A percentile compares a stretch with the other conserved stretches of the same genome.
phyloP scores from a whole-genome alignment of 2,888 invertebrate genomes.

The Timema podura region DNA sequence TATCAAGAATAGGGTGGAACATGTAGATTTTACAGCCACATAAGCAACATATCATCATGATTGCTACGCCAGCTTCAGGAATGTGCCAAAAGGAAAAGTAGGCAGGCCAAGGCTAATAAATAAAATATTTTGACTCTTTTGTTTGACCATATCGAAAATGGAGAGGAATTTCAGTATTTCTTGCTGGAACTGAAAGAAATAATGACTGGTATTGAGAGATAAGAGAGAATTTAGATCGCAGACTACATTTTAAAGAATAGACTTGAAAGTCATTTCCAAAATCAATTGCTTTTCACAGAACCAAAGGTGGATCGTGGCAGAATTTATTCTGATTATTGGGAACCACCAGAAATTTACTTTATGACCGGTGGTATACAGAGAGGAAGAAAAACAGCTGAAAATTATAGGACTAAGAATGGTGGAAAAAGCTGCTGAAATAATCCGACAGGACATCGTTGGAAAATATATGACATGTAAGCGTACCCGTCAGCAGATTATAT shows the following conservation, averaged over 20 bases:
- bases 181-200: neutral
- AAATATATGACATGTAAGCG: neutral
- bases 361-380: neutral
- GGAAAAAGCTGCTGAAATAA: constrained; percentile 8
- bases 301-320: neutral
- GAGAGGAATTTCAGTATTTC: neutral
- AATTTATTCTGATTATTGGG: constrained; percentile 5
- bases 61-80: neutral
- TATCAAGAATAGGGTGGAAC: neutral
- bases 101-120: neutral
- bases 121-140: neutral
- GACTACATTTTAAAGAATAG: constrained; percentile 7
- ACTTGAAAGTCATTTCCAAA: neutral
- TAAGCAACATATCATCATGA: neutral
- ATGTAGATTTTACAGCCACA: neutral
- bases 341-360: neutral
- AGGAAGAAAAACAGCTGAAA: neutral
- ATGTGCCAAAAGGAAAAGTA: neutral
- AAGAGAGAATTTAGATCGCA: neutral
- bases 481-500: neutral
- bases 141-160: neutral
- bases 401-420: neutral
- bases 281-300: neutral
- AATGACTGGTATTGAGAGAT: neutral
- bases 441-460: neutral